A percentile compares a stretch with the other conserved stretches of the same genome.
Evolutionary conservation across 1,140 invertebrate species (phyloP).

Genomic region (Zaprionus inermis): DNA sequence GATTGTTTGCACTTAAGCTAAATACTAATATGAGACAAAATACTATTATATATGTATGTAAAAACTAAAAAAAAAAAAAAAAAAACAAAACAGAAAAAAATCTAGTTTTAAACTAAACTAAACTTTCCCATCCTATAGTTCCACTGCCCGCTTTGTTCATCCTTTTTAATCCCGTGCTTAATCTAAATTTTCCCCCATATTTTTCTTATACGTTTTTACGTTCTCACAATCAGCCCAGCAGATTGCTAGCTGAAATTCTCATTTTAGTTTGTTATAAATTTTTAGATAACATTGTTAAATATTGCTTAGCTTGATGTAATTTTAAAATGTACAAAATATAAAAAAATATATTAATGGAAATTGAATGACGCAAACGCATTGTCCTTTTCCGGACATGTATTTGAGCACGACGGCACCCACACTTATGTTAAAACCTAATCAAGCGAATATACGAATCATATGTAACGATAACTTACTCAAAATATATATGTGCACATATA

Average conservation of each 20-base stretch:
- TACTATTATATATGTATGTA: conserved; percentile 1
- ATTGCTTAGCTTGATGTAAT: conserved; percentile 64
- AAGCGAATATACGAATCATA: conserved; percentile 31
- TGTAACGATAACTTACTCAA: conserved; percentile 28
- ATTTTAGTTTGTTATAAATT: conserved; percentile 63
- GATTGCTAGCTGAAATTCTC: conserved; percentile 48
- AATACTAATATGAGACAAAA: conserved; percentile 6
- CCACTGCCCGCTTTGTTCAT: neutral
- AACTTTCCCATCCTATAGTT: neutral
- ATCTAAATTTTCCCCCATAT: neutral
- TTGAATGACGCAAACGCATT: neutral
- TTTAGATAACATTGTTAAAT: conserved; percentile 74
- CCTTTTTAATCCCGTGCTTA: neutral
- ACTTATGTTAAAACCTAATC: conserved; percentile 18
- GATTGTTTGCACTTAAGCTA: conserved; percentile 28
- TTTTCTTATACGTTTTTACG: neutral
- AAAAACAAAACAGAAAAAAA: neutral
- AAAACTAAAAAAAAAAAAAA: neutral
- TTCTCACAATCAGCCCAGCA: neutral
- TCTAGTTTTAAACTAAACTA: conserved; percentile 4
- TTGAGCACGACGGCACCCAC: neutral
- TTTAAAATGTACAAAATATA: conserved; percentile 37
- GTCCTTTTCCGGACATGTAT: neutral
- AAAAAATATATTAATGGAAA: neutral
- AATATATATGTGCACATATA: conserved; percentile 37